These are phyloP conservation scores for Agrenia bidenticulata DNA, from an alignment of 2,888 invertebrate species.

Conservation along the genomic window DNA sequence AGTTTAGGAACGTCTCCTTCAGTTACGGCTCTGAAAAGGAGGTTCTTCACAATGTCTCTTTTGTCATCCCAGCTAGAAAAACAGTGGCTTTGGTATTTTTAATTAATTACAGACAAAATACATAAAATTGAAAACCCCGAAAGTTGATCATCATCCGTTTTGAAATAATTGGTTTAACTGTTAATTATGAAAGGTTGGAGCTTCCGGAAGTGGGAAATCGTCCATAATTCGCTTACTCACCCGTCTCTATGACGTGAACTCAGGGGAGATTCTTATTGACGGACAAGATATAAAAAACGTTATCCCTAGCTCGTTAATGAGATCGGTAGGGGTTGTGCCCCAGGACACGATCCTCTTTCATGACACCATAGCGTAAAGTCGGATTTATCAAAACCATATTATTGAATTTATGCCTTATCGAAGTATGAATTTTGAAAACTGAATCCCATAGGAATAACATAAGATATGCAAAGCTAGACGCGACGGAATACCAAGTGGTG, in stretches of 20 bases:
- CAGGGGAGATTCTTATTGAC: slow-evolving; percentile 57
- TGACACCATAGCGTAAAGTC: slow-evolving; percentile 55
- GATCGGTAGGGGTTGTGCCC: slow-evolving; percentile 61
- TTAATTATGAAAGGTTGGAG: slow-evolving; percentile 53
- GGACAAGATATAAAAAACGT: slow-evolving; percentile 58
- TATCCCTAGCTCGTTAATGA: slow-evolving; percentile 58
- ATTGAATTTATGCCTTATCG: no score
- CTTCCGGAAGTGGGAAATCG: slow-evolving; percentile 58
- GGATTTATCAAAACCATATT: not conserved
- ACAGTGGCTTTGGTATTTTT: slow-evolving; percentile 57
- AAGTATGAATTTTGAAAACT: not conserved
- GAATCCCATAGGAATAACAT: slow-evolving; percentile 58
- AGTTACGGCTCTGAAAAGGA: slow-evolving; percentile 56
- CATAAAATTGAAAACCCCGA: not conserved
- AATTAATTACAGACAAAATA: not conserved
- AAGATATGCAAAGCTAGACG: slow-evolving; percentile 59
- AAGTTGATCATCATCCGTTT: not conserved
- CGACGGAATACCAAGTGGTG: slow-evolving; percentile 58
- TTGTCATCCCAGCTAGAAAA: slow-evolving; percentile 56
- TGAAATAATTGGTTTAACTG: not conserved
- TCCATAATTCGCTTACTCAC: slow-evolving; percentile 60
- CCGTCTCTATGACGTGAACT: slow-evolving; percentile 58
- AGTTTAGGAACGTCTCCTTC: slow-evolving; percentile 59
- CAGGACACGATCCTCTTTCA: slow-evolving; percentile 61
- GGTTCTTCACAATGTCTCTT: slow-evolving; percentile 54